A percentile compares a stretch with the other conserved stretches of the same genome.
Conservation (phyloP, 1,140 invertebrate genomes). For the Aphelinus atriplicis region DNA sequence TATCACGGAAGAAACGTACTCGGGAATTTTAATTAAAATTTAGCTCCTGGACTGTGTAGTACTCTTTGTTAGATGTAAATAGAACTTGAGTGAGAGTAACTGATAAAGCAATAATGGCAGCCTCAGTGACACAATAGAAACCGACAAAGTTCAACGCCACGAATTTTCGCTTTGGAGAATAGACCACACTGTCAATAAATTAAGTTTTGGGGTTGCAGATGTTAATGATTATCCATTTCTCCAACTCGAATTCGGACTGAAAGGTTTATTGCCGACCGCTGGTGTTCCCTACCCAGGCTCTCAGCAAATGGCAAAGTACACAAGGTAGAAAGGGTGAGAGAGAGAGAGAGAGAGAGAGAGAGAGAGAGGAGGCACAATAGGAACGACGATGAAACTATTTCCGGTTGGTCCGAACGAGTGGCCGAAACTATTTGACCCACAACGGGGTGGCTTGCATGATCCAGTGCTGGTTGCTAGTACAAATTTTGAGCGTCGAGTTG, state of each 20-base stretch:
- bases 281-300: slow-evolving; percentile 5
- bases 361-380: slow-evolving; percentile 24
- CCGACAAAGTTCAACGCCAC: background rate
- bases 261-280: slow-evolving; percentile 25
- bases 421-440: slow-evolving; percentile 53
- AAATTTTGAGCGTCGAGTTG: slow-evolving; percentile 40
- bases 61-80: too few species aligned
- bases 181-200: slow-evolving; percentile 17
- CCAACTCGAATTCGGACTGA: slow-evolving; percentile 20
- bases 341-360: background rate
- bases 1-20: too few species aligned
- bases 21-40: too few species aligned
- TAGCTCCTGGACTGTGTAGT: too few species aligned
- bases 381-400: slow-evolving; percentile 57
- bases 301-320: background rate
- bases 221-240: slow-evolving; percentile 26
- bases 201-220: slow-evolving; percentile 17
- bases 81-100: too few species aligned
- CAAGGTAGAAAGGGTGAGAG: background rate
- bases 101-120: too few species aligned
- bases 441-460: slow-evolving; percentile 20
- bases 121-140: too few species aligned
- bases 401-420: slow-evolving; percentile 45
- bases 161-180: background rate
- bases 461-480: too few species aligned